phyloP scores from a whole-genome alignment of 1,140 invertebrate genomes.

The Heliothis subflexa region DNA sequence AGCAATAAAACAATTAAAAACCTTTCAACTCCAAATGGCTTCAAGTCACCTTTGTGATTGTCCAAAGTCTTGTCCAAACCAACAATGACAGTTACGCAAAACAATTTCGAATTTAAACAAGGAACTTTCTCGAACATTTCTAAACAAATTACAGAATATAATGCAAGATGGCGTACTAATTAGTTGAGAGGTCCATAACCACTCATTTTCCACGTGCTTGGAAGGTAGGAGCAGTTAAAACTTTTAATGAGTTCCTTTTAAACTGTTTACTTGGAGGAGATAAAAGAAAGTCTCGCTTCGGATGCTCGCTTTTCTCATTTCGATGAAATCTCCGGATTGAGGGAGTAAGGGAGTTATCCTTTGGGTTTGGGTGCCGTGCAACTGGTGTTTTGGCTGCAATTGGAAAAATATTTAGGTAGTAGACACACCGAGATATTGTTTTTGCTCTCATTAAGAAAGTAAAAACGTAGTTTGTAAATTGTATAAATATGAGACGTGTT shows the following conservation, averaged over 20 bases:
- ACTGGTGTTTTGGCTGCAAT: slow-evolving; percentile 17
- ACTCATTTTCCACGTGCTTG: slow-evolving; percentile 45
- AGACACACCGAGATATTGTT: too few relatives aligned
- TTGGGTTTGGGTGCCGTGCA: background rate
- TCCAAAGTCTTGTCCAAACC: background rate
- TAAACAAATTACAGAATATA: background rate
- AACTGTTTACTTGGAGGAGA: slow-evolving; percentile 54
- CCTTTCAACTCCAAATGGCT: background rate
- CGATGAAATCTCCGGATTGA: slow-evolving; percentile 5
- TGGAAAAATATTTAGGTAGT: background rate
- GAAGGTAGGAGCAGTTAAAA: slow-evolving; percentile 56
- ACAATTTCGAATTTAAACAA: background rate
- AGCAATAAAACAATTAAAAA: background rate
- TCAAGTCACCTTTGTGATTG: background rate
- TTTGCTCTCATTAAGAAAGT: too few relatives aligned
- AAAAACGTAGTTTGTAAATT: too few relatives aligned
- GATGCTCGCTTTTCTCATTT: slow-evolving; percentile 34
- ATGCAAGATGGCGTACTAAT: slow-evolving; percentile 33
- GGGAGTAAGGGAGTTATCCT: slow-evolving; percentile 2
- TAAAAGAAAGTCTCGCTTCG: slow-evolving; percentile 44
- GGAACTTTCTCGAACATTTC: too few relatives aligned
- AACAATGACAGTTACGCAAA: background rate
- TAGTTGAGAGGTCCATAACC: slow-evolving; percentile 10
- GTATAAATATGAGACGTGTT: too few relatives aligned
- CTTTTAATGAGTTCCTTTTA: slow-evolving; percentile 60